Base-by-base conservation (phyloP, 2,113 vertebrate genomes). In the Hipposideros armiger region DNA sequence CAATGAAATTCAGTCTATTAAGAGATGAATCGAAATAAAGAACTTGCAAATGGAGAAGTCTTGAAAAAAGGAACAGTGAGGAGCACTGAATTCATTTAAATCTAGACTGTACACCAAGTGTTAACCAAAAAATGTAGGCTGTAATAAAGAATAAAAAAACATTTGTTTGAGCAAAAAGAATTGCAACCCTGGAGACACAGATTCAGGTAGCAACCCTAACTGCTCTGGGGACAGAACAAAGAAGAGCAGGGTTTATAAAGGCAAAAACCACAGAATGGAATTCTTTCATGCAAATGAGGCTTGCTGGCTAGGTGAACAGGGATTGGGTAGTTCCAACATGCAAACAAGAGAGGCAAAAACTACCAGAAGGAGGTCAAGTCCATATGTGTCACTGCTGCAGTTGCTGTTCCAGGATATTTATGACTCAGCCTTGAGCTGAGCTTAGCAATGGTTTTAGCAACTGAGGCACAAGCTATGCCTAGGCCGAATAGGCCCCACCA, bases 11-110 rank as follows among this genome's bases (percentile, higher is more conserved):
- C 50, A 87, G 40, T 2, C 22, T 36, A 47, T 40, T 78, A 69
- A 78, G 74, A 95, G n/a, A 47, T 70, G 28, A 74, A 74, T 40
- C 80, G 60, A 93, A 93, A 58, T 69, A 69, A 69, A 95, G 70
- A 91, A 32, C 4, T 91, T 26, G 10, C 13, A 77, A 93, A 74
- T 58, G 19, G 86, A 91, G 82, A 86, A 72, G 32, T 20, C 40
- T 91, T 58, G 30, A 67, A 85, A 70, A 82, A 69, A 91, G 45
- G 40, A 83, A 40, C 5, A 77, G 50, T 7, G 20, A 83, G 28
- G 64, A 85, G 1, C n/a, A 42, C 0, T 62, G 60, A 90, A 90
- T 82, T 77, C 26, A 81, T 81, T 87, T 86, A 56, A 90, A 78
- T 86, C 54, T 82, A 86, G 28, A 88, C 60, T 17, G 19, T 45